Evolutionary conservation across 2,797 vertebrate genomes (phyloP).

Genomic region (Bradypodion pumilum): DNA sequence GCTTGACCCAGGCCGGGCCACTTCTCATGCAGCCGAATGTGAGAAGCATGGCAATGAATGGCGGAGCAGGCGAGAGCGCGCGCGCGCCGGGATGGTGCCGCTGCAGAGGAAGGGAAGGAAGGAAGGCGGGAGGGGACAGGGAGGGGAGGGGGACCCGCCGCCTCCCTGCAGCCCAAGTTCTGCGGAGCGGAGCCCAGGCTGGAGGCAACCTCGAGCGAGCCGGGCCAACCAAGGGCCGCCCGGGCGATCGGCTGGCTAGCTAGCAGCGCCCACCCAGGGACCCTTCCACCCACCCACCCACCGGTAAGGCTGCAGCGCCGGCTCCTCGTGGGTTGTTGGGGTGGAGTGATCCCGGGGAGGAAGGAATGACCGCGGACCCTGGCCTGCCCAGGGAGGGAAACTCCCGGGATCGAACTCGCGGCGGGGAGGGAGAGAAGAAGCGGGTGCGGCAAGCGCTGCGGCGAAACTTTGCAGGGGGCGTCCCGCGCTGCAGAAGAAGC

Average conservation of each 20-base stretch:
- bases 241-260: no score
- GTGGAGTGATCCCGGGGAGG: neutral
- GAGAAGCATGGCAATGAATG: conserved; percentile 62
- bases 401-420: neutral
- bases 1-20: neutral
- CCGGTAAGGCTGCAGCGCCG: conserved; percentile 47
- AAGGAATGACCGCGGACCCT: neutral
- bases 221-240: neutral
- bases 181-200: neutral
- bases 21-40: conserved; percentile 49
- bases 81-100: conserved; percentile 36
- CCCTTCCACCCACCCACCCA: neutral
- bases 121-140: neutral
- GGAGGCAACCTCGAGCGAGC: neutral
- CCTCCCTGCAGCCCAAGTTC: conserved; percentile 26
- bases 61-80: conserved; percentile 19
- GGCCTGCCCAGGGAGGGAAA: neutral
- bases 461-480: conserved; percentile 1
- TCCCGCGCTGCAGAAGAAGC: conserved; percentile 13
- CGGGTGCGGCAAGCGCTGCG: conserved; percentile 23
- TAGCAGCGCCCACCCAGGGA: neutral
- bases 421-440: no score
- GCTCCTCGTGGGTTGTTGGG: neutral
- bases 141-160: conserved; percentile 26
- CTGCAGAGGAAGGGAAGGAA: conserved; percentile 48